These are phyloP conservation scores for Caenorhabditis sinica DNA, from an alignment of 2,888 invertebrate species.

Conservation along the genomic window DNA sequence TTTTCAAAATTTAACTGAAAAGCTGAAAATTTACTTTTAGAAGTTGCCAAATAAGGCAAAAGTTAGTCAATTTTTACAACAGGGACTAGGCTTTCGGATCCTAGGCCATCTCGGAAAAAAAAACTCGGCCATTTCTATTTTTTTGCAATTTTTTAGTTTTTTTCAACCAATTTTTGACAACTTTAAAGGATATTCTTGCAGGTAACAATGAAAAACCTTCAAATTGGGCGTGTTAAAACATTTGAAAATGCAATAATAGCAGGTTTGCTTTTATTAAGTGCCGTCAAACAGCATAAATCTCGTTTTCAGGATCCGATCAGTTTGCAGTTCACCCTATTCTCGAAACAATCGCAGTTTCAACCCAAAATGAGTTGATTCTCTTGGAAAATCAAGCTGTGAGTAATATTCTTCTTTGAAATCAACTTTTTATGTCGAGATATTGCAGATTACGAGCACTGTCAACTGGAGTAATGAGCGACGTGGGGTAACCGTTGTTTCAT, in stretches of 20 bases:
- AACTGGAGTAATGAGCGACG: conserved; percentile 28
- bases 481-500: conserved; percentile 8
- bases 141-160: background rate
- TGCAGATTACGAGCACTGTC: conserved; percentile 18
- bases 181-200: conserved; percentile 11
- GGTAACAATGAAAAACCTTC: conserved; percentile 47
- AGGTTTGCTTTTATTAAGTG: background rate
- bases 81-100: conserved; percentile 27
- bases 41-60: conserved; percentile 13
- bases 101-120: conserved; percentile 17
- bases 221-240: conserved; percentile 40
- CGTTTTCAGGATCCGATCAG: conserved; percentile 25
- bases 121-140: conserved; percentile 30
- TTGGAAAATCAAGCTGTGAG: conserved; percentile 26
- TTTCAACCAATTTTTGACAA: background rate
- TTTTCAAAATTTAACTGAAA: background rate
- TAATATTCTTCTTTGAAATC: background rate
- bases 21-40: background rate
- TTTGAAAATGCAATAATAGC: conserved; percentile 16
- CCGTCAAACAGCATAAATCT: background rate
- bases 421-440: background rate
- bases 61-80: background rate
- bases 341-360: conserved; percentile 47
- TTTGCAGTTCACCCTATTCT: conserved; percentile 53
- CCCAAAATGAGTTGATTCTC: conserved; percentile 31